Evolutionary conservation across 2,797 vertebrate genomes (phyloP), one percentile per base, ranked within the genome.

Genomic region (Paguma larvata): DNA sequence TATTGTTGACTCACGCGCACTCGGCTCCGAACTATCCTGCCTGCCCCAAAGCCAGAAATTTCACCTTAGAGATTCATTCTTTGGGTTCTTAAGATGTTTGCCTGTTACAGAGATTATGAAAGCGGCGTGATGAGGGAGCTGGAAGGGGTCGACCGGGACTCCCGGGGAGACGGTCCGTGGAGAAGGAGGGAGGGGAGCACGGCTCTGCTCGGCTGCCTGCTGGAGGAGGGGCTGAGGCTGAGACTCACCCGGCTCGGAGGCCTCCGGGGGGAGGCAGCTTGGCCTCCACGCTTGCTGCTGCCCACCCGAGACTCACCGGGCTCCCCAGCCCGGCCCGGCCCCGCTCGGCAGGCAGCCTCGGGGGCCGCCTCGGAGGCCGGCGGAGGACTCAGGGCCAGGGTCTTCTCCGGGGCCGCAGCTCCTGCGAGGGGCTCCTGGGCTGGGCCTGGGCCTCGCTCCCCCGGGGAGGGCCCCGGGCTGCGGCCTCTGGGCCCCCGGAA

Each of bases 381-480:
- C 18, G 7, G 68, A 67, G 91, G 73, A 13, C 48, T 59, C 25
- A 3, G 83, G 44, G 73, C 46, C 19, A 13, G 10, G 53, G 3
- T 85, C 85, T 82, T 72, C 92, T 99, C 99, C 65, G 48, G n/a
- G 46, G 99, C 98, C 80, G 99, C 98, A 10, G 98, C 98, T 97
- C 44, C 73, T 0, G 13, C 0, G 14, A 59, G 38, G 62, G 85
- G 30, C 70, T 93, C 63, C 86, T 44, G 94, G 82, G 65, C 62
- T 5, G 1, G 25, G 9, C 14, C 8, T 0, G 84, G 8, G 53
- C 48, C 82, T 72, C 1, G 77, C 19, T 70, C 48, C 99, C 99
- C 85, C 97, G 97, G 86, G 98, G 99, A 48, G 97, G 96, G 97
- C 98, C 99, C 90, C 67, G 98, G 77, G 98, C 92, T 30, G 87